Evolutionary conservation across 2,113 vertebrate genomes (phyloP).

Genomic region (Ardeotis arabs): DNA sequence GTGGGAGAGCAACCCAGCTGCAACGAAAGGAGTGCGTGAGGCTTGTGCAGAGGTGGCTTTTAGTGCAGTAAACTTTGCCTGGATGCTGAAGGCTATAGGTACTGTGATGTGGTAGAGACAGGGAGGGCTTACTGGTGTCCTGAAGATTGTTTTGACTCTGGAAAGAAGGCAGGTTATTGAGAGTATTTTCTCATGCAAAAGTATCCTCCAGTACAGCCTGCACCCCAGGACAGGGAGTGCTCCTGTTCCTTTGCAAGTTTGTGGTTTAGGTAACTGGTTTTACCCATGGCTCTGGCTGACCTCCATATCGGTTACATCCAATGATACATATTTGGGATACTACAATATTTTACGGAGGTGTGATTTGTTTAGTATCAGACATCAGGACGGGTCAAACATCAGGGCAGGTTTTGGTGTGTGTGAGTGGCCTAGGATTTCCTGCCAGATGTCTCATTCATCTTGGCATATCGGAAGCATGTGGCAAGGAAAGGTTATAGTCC

Average conservation of each 20-base stretch:
- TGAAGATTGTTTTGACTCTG: background rate
- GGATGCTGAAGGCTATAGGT: background rate
- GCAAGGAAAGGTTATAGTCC: background rate
- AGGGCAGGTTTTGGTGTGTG: background rate
- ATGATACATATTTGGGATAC: background rate
- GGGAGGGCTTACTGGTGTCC: background rate
- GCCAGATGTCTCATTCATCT: background rate
- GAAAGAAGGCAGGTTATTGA: background rate
- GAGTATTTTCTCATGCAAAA: background rate
- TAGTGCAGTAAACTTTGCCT: background rate
- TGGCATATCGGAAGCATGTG: background rate
- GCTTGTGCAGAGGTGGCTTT: background rate
- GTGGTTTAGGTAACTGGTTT: background rate
- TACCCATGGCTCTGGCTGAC: background rate
- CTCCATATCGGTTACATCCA: background rate
- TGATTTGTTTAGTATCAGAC: background rate
- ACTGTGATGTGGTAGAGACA: background rate
- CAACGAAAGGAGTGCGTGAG: accelerated
- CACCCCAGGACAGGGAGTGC: background rate
- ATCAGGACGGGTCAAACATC: background rate
- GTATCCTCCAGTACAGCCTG: background rate
- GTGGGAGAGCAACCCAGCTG: background rate
- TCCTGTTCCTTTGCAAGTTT: background rate
- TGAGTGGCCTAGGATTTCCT: background rate
- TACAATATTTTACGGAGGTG: background rate